Percentiles rank a stretch among this genome's conserved stretches.
These are phyloP conservation scores for Ceramica pisi DNA, from an alignment of 2,888 invertebrate species.

Conservation along the genomic window DNA sequence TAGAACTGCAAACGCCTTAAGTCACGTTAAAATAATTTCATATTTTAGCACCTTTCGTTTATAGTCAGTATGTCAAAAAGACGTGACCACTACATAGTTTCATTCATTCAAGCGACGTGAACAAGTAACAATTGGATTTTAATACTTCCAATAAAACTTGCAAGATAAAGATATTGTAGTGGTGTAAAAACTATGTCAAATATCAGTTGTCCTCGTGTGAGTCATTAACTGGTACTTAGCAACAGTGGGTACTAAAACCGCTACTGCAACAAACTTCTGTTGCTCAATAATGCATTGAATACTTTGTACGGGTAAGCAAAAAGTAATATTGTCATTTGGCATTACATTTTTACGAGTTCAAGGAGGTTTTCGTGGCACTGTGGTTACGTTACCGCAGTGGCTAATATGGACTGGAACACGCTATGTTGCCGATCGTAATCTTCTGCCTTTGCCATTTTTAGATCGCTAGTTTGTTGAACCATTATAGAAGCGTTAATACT, in stretches of 20 bases:
- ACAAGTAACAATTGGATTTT: constrained; percentile 26
- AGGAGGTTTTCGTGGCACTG: constrained; percentile 30
- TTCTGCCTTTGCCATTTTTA: not conserved
- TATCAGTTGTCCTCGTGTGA: constrained; percentile 61
- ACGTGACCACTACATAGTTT: constrained; percentile 46
- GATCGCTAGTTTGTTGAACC: constrained; percentile 11
- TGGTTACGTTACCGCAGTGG: constrained; percentile 17
- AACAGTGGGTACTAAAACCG: constrained; percentile 54
- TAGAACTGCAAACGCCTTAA: not conserved
- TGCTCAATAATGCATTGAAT: constrained; percentile 55
- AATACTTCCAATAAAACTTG: constrained; percentile 27
- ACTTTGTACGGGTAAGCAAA: constrained; percentile 47
- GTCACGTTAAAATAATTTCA: constrained; percentile 2
- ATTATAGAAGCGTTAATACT: constrained; percentile 5
- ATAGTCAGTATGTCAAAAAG: not conserved
- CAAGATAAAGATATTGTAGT: constrained; percentile 50
- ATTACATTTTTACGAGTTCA: constrained; percentile 41
- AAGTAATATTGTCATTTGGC: constrained; percentile 42
- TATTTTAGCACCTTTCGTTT: constrained; percentile 16
- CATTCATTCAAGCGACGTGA: constrained; percentile 12
- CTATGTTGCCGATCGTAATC: constrained; percentile 1
- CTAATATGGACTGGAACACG: not conserved
- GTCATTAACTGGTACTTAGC: constrained; percentile 51
- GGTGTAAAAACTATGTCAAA: constrained; percentile 52
- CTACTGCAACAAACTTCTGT: constrained; percentile 50